Conservation (phyloP, 2,113 vertebrate species). For the Hirundichthys speculiger region DNA sequence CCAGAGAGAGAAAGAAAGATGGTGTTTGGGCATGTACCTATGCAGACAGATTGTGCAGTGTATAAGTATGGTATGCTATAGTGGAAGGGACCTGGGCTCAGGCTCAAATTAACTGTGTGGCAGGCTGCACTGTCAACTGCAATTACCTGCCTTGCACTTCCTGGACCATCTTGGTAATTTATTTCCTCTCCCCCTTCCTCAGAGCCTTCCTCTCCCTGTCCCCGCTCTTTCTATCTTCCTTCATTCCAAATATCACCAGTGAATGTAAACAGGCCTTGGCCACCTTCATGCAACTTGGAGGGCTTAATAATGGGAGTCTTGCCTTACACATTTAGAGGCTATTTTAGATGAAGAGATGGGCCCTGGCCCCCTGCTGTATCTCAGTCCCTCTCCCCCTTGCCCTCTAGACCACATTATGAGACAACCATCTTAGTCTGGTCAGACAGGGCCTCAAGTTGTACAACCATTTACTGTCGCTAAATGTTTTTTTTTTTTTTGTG, state of each 20-base stretch:
- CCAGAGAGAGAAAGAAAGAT: constrained; percentile 80
- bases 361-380: constrained; percentile 49
- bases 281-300: constrained; percentile 66
- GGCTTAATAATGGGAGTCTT: constrained; percentile 71
- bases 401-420: constrained; percentile 65
- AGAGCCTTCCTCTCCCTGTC: constrained; percentile 41
- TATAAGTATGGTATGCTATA: constrained; percentile 78
- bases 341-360: constrained; percentile 67
- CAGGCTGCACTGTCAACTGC: constrained; percentile 89
- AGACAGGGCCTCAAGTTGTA: constrained; percentile 61
- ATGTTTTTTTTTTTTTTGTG: no score
- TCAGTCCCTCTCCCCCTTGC: constrained; percentile 40
- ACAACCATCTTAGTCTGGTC: constrained; percentile 72
- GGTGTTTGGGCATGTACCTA: constrained; percentile 87
- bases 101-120: constrained; percentile 94
- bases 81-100: constrained; percentile 87
- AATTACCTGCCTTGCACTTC: constrained; percentile 87
- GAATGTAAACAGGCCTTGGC: constrained; percentile 70
- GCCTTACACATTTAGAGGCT: constrained; percentile 69
- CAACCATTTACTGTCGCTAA: no score
- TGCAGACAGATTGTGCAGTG: constrained; percentile 85
- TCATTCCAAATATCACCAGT: constrained; percentile 66
- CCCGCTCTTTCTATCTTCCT: constrained; percentile 34
- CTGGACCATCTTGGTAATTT: constrained; percentile 83
- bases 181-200: constrained; percentile 73